Evolutionary conservation across 2,888 invertebrate genomes (phyloP), one percentile per base, ranked within the genome.

Genomic region (Pseudeuparius sepicola): DNA sequence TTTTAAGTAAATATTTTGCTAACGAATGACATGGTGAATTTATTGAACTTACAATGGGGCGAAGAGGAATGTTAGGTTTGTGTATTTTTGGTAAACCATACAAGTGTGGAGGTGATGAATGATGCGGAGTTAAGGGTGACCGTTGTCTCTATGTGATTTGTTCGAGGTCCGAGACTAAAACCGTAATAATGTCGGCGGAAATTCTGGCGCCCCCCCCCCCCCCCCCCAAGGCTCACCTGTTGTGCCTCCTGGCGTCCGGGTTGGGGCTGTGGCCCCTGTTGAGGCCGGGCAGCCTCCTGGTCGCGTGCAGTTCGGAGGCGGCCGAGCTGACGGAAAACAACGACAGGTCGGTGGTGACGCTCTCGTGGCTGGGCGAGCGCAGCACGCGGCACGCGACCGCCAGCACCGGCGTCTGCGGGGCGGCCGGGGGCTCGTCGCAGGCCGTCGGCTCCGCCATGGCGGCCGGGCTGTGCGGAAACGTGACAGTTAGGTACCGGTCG

Each of bases 351-450:
- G 85, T 86, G 9, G 83, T 83, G 48, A 86, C 82, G 11, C 83
- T 83, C 63, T 87, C 86, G 62, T 83, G 84, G 11, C 83, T 84
- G 4, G 85, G 85, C 2, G 85, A 85, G 32, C 85, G 71, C 41
- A 77, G 57, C 64, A 78, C 75, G 40, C 79, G 73, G 52, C 74
- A 73, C 46, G 69, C 56, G 29, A 69, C 68, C 46, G 64, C 65
- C 43, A 69, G 52, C 9, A 64, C 63, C 6, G 69, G 67, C 25
- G 67, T 66, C 46, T 68, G 68, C 3, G 62, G 61, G 14, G 46
- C 36, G n/a, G n/a, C n/a, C n/a, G n/a, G n/a, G n/a, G n/a, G n/a
- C n/a, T n/a, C n/a, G n/a, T n/a, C n/a, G n/a, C n/a, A n/a, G n/a
- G n/a, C n/a, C n/a, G n/a, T n/a, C n/a, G n/a, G n/a, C n/a, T n/a